A percentile compares a stretch with the other conserved stretches of the same genome.
Conservation (phyloP, 2,888 invertebrate genomes). For the Zeuzera pyrina region DNA sequence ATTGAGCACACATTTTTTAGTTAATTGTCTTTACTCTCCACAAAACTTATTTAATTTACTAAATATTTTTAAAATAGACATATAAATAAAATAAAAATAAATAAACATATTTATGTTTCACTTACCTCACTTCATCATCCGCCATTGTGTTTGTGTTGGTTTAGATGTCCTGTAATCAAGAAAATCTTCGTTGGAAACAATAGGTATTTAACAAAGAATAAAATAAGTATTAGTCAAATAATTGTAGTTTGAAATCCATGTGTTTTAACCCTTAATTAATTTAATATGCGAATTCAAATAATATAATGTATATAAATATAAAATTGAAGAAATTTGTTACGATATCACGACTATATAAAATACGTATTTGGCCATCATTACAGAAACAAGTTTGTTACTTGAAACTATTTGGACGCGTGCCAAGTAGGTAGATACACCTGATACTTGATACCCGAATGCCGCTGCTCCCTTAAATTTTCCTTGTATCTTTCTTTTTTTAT, state of each 20-base stretch:
- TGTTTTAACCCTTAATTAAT: too few species aligned
- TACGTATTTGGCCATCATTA: conserved; percentile 41
- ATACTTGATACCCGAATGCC: conserved; percentile 47
- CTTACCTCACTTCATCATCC: conserved; percentile 96
- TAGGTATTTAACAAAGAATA: too few species aligned
- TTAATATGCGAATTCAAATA: too few species aligned
- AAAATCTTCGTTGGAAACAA: conserved; percentile 6
- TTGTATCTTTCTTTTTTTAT: background rate
- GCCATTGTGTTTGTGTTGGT: conserved; percentile 82
- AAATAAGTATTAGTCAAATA: too few species aligned
- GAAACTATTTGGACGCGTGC: conserved; percentile 47
- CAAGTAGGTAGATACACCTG: conserved; percentile 42
- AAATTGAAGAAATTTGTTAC: too few species aligned
- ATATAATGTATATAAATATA: too few species aligned
- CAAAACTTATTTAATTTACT: too few species aligned
- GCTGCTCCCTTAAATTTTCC: background rate
- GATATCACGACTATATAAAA: too few species aligned
- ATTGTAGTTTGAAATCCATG: too few species aligned
- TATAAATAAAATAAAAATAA: background rate
- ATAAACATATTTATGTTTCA: conserved; percentile 30
- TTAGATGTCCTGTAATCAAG: conserved; percentile 72
- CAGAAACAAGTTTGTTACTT: conserved; percentile 39
- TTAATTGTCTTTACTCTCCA: too few species aligned
- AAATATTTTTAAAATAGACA: too few species aligned
- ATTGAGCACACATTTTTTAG: too few species aligned